Base-by-base conservation (phyloP, 2,113 vertebrate species). In the Diphyllodes magnificus region DNA sequence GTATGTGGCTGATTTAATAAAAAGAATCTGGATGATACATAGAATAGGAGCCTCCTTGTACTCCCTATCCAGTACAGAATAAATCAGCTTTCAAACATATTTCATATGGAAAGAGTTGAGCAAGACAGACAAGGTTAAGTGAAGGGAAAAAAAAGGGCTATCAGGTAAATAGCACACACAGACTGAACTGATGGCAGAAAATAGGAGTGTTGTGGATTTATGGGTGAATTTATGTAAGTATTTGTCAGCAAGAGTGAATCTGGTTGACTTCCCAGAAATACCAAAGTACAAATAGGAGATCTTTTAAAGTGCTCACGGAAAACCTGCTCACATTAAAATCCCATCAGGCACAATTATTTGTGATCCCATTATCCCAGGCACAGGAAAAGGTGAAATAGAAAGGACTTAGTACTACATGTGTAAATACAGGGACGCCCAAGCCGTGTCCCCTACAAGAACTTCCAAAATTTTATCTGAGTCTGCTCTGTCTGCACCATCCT, bases 1-100 rank as follows among this genome's bases (percentile, higher is more conserved):
- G 33, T 85, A 91, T 86, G 53, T 44, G 79, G 70, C 10, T 77
- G 87, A 94, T 93, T 93, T 91, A 95, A 94, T 95, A 91, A 83
- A 88, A 88, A 77, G 22, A 70, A 82, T 78, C 59, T 56, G 64
- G 27, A 68, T 88, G 75, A 78, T 63, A 51, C 83, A 77, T 56
- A 79, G 63, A 90, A 88, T 56, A 64, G 60, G 44, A 95, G 14
- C 12, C 47, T 90, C 63, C 28, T 13, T 39, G 10, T 64, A 63
- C 18, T 86, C 60, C 54, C 65, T 70, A 75, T 63, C 13, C 54
- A 94, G 30, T 40, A 30, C 25, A 83, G 70, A 94, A 93, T 88
- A 94, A 91, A 95, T 93, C 68, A 93, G 30, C 33, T 94, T 87
- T 91, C 75, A 90, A 86, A 96, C 75, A 37, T 35, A 78, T 44